Conservation (phyloP, 2,888 invertebrate genomes). For the Scaptomyza reducta region DNA sequence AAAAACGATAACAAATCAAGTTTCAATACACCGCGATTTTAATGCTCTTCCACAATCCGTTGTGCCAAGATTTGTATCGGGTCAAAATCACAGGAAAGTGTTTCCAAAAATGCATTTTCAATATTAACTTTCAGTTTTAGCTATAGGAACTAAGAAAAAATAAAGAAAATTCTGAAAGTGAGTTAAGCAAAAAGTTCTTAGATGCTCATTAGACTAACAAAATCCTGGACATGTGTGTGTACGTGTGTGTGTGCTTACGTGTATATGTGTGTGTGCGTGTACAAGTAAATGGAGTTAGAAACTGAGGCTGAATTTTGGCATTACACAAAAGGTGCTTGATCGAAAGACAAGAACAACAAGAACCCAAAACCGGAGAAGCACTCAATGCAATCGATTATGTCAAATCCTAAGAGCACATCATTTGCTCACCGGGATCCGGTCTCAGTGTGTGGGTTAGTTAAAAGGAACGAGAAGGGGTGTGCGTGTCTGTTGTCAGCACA, state of each 20-base stretch:
- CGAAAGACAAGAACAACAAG: slow-evolving; percentile 38
- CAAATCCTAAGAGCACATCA: slow-evolving; percentile 63
- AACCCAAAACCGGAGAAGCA: slow-evolving; percentile 7
- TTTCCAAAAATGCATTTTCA: not conserved
- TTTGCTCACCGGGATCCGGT: slow-evolving; percentile 32
- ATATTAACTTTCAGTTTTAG: no score
- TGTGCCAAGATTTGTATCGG: not conserved
- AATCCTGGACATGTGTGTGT: no score
- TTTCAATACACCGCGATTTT: slow-evolving; percentile 24
- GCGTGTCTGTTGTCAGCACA: slow-evolving; percentile 59
- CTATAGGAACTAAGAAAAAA: no score
- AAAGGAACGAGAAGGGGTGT: not conserved
- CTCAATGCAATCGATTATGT: slow-evolving; percentile 62
- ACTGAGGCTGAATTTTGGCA: not conserved
- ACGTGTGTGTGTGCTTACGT: not conserved
- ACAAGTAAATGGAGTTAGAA: slow-evolving; percentile 3
- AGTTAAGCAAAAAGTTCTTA: no score
- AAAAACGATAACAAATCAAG: slow-evolving; percentile 25
- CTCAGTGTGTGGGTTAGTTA: not conserved
- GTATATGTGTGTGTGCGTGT: slow-evolving; percentile 1
- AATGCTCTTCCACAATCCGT: slow-evolving; percentile 30
- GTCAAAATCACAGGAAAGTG: not conserved
- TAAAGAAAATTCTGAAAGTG: no score
- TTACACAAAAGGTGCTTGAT: slow-evolving; percentile 49
- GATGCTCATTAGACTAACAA: no score